Conservation (phyloP, 53 echinoderm and acorn worm genomes). For the Holothuria leucospilota region DNA sequence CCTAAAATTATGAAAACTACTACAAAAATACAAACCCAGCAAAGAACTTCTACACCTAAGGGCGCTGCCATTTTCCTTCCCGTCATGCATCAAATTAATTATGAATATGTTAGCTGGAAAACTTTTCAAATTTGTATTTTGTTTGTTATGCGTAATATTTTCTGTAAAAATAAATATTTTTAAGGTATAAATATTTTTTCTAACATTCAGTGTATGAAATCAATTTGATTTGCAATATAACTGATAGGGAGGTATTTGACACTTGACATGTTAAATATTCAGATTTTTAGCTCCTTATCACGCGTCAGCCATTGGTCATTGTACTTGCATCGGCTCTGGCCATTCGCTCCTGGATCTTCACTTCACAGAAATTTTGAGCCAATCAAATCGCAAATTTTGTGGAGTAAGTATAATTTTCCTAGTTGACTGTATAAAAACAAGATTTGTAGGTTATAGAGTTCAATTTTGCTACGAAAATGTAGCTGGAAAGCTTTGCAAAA, state of each 20-base stretch:
- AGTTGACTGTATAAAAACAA: no score
- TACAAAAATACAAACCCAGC: no score
- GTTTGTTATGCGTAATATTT: neutral
- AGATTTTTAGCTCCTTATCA: slow-evolving; percentile 18
- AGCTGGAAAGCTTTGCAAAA: no score
- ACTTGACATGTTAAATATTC: slow-evolving; percentile 34
- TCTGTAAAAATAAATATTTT: neutral
- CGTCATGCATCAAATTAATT: neutral
- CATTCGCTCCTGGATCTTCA: slow-evolving; percentile 34
- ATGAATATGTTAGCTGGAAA: neutral
- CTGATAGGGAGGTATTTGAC: neutral
- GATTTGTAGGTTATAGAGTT: no score
- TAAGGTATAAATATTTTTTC: neutral
- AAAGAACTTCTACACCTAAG: slow-evolving; percentile 32
- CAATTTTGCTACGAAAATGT: no score
- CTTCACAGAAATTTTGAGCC: slow-evolving; percentile 45
- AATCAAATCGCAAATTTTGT: slow-evolving; percentile 41
- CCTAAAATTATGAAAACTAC: neutral
- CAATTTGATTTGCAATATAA: neutral
- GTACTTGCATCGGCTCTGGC: slow-evolving; percentile 27
- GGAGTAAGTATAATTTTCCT: slow-evolving; percentile 30
- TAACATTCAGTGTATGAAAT: neutral
- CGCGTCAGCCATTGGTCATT: slow-evolving; percentile 50
- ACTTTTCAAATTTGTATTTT: neutral
- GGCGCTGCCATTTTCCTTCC: slow-evolving; percentile 91